These are phyloP conservation scores for Amphipoea oculea DNA, from an alignment of 2,888 invertebrate species.

Conservation along the genomic window DNA sequence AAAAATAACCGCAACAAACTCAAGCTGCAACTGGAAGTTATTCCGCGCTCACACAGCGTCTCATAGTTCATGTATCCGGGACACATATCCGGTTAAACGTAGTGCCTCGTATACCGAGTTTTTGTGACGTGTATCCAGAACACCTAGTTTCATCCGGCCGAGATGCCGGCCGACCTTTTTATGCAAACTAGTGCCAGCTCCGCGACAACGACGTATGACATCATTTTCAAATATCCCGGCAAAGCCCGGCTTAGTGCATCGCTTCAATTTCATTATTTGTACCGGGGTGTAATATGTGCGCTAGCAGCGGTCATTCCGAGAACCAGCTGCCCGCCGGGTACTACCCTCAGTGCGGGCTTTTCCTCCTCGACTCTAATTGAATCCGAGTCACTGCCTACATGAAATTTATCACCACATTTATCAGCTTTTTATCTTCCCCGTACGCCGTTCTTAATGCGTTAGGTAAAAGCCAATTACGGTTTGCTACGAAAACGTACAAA, in stretches of 20 bases:
- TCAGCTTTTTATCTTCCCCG: constrained; percentile 76
- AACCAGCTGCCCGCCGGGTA: constrained; percentile 60
- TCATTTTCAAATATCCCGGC: constrained; percentile 49
- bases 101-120: constrained; percentile 54
- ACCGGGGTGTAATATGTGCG: constrained; percentile 55
- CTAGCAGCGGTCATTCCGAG: constrained; percentile 65
- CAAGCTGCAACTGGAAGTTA: constrained; percentile 35
- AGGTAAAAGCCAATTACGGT: constrained; percentile 71
- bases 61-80: constrained; percentile 68
- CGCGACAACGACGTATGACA: constrained; percentile 58
- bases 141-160: constrained; percentile 69
- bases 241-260: constrained; percentile 31
- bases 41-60: constrained; percentile 48
- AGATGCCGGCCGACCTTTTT: constrained; percentile 71
- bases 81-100: constrained; percentile 59
- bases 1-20: constrained; percentile 22
- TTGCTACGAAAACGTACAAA: constrained; percentile 62
- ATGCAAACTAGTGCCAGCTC: constrained; percentile 67
- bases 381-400: constrained; percentile 76
- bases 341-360: constrained; percentile 61
- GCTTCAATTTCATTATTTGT: constrained; percentile 60
- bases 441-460: constrained; percentile 71
- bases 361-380: constrained; percentile 74
- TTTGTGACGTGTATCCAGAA: constrained; percentile 66
- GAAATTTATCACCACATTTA: constrained; percentile 79